Evolutionary conservation across 2,888 invertebrate genomes (phyloP), one percentile per base, ranked within the genome.

Genomic region (Sminthurides aquaticus): DNA sequence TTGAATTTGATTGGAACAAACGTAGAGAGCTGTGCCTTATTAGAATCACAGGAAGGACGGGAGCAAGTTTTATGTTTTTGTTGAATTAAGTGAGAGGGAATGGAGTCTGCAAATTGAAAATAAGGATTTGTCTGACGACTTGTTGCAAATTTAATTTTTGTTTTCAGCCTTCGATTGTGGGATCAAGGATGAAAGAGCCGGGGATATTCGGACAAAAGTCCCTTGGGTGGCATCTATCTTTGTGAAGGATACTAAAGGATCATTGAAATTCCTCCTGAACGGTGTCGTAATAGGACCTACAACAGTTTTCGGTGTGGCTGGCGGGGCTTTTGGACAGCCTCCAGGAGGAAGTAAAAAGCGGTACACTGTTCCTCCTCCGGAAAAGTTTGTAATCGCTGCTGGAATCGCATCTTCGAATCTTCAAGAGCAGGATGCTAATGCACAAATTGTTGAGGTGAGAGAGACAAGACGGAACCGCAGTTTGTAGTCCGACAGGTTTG

Each of bases 191-290:
- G 57, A 22, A 57, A 49, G 48, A 11, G 27, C 58, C 3, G 58
- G 58, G 20, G 63, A 63, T 20, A n/a, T 28, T 18, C 57, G 63
- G 24, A 63, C 63, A 2, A 58, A 58, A 52, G 64, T 58, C 24
- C 58, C 64, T 27, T 64, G 64, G 64, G 48, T 57, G n/a, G 64
- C 58, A 3, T 49, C 52, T 22, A 58, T 64, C 24, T 64, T 64
- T 59, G 25, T 58, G 15, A 57, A 48, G 27, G 29, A 64, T 29
- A 15, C 27, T 27, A 58, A 64, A 27, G 59, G 52, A 18, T 24
- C 28, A 11, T 58, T 57, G 20, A 64, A 54, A 54, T 52, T 58
- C 20, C 29, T 22, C 20, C 15, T 29, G 18, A 49, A 58, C 49
- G 58, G 64, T 22, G 52, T 64, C 1, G 54, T 64, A 25, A 43